Evolutionary conservation across 2,113 vertebrate species (phyloP), one percentile per base, ranked within the genome.

Genomic region (Scophthalmus maximus): DNA sequence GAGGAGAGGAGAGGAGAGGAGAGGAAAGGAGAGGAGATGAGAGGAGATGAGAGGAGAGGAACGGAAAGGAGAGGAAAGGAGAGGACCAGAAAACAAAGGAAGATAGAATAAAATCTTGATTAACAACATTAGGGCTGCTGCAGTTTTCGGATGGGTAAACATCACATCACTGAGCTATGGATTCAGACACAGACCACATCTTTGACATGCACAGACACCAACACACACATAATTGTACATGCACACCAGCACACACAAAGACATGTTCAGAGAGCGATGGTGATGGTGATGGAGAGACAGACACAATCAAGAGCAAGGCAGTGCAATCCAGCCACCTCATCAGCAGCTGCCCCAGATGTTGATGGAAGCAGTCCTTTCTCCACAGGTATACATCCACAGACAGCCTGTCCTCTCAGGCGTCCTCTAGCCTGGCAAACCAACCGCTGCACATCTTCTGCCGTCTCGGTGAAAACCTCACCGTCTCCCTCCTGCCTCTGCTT

Each of bases 391-490:
- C 32, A 87, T 91, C 88, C 89, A 87, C 82, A 80, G 72, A 81
- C 67, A 80, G 61, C 71, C 83, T 87, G 89, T 91, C 88, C 87
- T 91, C 90, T 78, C 79, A 60, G 84, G 78, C 84, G 90, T 92
- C 91, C 90, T 91, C 84, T 91, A 91, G 76, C 83, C 68, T 79
- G 12, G 59, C 55, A 84, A n/a, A 62, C 65, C 88, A 65, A 66
- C 78, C 80, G 30, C 83, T n/a, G 81, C 83, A 82, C 89, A 83
- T 89, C 83, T 56, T 79, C 73, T 49, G 73, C 82, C 34, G 72
- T 63, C 79, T 88, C 51, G 20, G 62, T 64, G 40, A 86, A 30
- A 82, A 76, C 68, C 86, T 70, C 76, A 12, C 71, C 34, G 44
- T 84, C 71, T 86, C 63, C 63, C 61, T 68, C 36, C 66, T 73